Conservation (phyloP, 1,140 invertebrate species). For the Drosophila triauraria region DNA sequence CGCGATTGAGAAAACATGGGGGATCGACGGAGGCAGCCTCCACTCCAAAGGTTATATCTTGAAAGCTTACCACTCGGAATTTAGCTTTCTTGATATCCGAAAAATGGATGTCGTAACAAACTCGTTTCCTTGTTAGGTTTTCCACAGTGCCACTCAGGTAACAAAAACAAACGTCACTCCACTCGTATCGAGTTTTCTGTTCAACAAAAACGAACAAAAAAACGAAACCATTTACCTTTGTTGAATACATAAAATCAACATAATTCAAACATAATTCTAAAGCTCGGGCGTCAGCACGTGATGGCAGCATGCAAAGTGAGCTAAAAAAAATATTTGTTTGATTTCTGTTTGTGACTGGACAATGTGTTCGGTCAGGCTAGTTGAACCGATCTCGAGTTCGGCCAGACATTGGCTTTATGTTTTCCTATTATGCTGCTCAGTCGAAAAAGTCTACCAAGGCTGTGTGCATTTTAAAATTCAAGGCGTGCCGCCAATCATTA, state of each 20-base stretch:
- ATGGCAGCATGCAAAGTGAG: constrained; percentile 63
- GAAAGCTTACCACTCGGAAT: constrained; percentile 18
- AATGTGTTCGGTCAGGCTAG: constrained; percentile 18
- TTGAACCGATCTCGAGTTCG: constrained; percentile 29
- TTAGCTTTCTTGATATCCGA: constrained; percentile 33
- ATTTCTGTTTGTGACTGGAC: constrained; percentile 21
- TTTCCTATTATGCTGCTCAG: constrained; percentile 32
- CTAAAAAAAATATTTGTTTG: constrained; percentile 55
- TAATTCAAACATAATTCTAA: constrained; percentile 65
- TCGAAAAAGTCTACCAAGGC: constrained; percentile 47
- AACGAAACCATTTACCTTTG: constrained; percentile 34
- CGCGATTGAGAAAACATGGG: constrained; percentile 14
- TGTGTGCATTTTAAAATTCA: constrained; percentile 68
- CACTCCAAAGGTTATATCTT: constrained; percentile 8
- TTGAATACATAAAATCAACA: constrained; percentile 67
- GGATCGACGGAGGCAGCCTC: constrained; percentile 11
- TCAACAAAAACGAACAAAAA: not conserved
- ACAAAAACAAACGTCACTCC: constrained; percentile 35
- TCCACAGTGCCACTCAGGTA: constrained; percentile 30
- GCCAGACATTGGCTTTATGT: constrained; percentile 53
- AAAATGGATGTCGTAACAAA: constrained; percentile 44
- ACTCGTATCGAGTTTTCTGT: constrained; percentile 18
- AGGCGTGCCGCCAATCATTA: constrained; percentile 71
- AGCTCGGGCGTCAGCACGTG: constrained; percentile 55
- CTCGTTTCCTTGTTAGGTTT: constrained; percentile 44